Evolutionary conservation across 1,140 invertebrate species (phyloP), one percentile per base, ranked within the genome.

Genomic region (Euwallacea fornicatus): DNA sequence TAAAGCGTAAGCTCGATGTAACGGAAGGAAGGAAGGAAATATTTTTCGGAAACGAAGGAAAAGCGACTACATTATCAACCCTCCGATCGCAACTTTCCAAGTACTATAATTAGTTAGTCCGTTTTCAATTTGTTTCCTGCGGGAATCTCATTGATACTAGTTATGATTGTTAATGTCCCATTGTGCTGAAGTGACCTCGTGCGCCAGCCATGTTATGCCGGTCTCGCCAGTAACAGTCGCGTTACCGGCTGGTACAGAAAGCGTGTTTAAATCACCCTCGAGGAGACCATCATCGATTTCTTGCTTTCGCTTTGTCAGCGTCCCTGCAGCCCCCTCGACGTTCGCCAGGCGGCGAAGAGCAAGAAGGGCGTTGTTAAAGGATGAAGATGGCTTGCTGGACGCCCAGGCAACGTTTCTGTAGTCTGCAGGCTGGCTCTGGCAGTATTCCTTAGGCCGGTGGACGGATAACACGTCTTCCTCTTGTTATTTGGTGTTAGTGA

Each of bases 381-480:
- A 47, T 53, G 69, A 62, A 58, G 69, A 71, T 66, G 62, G 16
- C 61, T 47, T 53, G 68, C 61, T 60, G 69, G 56, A 50, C 62
- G 61, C 62, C 56, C 62, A 70, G 68, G 60, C 69, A 64, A 54
- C 61, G 46, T 50, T 71, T 65, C 62, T 65, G 69, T 61, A 65
- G 54, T 50, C 62, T 65, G 68, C 68, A 60, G 42, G 62, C 62
- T 50, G 62, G 44, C 63, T 13, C 44, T 50, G 62, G n/a, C 63
- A 71, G 70, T 71, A 21, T 71, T 71, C 70, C 70, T 71, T 71
- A 41, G 70, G 54, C 63, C 59, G 63, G 70, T 71, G 55, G 70
- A 66, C 70, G 63, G 42, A 46, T 47, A 66, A 58, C 63, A 71
- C 63, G 70, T 66, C 70, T 61, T 70, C 68, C 43, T 69, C 60